These are phyloP conservation scores for Gymnorhina tibicen DNA, from an alignment of 2,113 vertebrate species.

Conservation along the genomic window DNA sequence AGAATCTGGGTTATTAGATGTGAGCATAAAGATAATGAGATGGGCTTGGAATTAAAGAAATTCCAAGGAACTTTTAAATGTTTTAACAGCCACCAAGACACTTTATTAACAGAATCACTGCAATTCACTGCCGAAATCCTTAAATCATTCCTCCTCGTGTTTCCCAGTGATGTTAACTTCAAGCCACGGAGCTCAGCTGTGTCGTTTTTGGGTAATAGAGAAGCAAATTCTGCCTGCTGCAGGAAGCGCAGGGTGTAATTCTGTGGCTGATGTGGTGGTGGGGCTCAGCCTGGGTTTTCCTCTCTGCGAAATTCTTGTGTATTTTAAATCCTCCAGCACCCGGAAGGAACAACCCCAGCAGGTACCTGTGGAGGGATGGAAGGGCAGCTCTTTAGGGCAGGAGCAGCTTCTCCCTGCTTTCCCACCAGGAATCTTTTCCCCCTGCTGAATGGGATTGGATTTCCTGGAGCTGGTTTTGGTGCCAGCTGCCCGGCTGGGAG, in stretches of 20 bases:
- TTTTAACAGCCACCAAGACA: background rate
- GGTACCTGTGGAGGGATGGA: background rate
- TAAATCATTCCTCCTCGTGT: background rate
- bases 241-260: slow-evolving; percentile 54
- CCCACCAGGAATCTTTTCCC: background rate
- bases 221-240: slow-evolving; percentile 19
- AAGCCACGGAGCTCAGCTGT: slow-evolving; percentile 12
- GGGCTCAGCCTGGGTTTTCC: background rate
- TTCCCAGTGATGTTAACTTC: background rate
- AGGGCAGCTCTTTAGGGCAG: background rate
- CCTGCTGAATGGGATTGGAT: background rate
- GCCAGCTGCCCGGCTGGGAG: background rate
- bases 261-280: slow-evolving; percentile 26
- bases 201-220: slow-evolving; percentile 6
- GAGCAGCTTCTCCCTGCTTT: background rate
- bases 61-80: background rate
- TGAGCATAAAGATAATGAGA: background rate
- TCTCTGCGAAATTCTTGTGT: background rate
- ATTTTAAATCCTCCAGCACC: background rate
- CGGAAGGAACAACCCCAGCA: background rate
- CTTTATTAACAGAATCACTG: background rate
- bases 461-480: background rate
- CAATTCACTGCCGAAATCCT: background rate
- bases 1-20: background rate
- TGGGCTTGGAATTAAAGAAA: background rate